Conservation (phyloP, 2,797 vertebrate species). For the Cacajao melanocephalus region DNA sequence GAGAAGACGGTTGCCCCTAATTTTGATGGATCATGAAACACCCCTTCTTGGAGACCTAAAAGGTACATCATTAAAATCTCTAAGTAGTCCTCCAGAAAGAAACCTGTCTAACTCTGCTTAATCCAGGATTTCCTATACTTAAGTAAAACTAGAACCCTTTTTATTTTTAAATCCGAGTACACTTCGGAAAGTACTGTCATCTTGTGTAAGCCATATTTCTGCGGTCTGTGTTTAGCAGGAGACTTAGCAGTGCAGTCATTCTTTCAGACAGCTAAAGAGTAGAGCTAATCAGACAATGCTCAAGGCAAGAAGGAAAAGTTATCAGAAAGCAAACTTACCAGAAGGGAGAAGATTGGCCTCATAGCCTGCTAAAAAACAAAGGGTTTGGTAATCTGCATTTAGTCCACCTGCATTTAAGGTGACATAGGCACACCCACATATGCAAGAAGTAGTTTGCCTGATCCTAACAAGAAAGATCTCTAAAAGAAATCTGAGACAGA, state of each 20-base stretch:
- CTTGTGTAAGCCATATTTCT: neutral
- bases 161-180: neutral
- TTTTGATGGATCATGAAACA: neutral
- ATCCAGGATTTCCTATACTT: neutral
- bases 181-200: neutral
- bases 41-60: neutral
- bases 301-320: neutral
- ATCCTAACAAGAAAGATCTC: neutral
- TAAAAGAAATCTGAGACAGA: neutral
- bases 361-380: neutral
- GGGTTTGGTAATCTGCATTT: neutral
- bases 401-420: neutral
- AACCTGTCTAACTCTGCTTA: neutral
- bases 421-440: neutral
- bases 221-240: neutral
- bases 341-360: neutral
- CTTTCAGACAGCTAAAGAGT: neutral
- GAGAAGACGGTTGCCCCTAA: neutral
- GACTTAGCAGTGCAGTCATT: neutral
- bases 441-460: neutral
- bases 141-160: neutral
- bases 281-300: neutral
- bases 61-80: neutral
- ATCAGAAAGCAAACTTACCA: neutral
- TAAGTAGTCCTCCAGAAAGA: constrained; percentile 7